Conservation (phyloP, 2,888 invertebrate genomes). For the Clepsis dumicolana region DNA sequence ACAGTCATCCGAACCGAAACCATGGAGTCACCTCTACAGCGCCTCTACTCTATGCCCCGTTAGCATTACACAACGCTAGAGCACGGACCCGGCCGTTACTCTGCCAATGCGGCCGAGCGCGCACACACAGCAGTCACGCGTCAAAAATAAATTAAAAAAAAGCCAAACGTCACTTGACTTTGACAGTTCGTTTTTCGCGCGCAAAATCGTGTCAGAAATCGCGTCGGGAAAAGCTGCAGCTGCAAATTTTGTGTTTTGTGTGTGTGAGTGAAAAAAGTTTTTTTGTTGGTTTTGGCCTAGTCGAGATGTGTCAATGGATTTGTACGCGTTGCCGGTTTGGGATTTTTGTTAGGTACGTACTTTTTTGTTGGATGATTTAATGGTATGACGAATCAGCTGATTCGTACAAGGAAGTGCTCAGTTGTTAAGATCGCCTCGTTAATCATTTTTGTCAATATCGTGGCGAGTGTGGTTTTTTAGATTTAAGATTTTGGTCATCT, state of each 20-base stretch:
- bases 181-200: conserved; percentile 43
- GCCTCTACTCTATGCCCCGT: conserved; percentile 80
- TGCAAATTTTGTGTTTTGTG: conserved; percentile 44
- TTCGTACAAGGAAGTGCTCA: conserved; percentile 45
- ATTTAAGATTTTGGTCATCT: not conserved
- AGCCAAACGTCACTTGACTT: conserved; percentile 51
- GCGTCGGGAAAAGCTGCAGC: conserved; percentile 8
- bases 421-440: conserved; percentile 28
- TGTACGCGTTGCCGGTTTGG: conserved; percentile 63
- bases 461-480: conserved; percentile 1
- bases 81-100: conserved; percentile 67
- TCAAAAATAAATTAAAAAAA: conserved; percentile 56
- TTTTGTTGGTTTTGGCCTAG: conserved; percentile 45
- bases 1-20: conserved; percentile 44
- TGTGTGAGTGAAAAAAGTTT: conserved; percentile 48
- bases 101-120: conserved; percentile 69
- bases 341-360: conserved; percentile 71
- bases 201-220: conserved; percentile 32
- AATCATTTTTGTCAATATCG: conserved; percentile 39
- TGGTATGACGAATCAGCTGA: conserved; percentile 58
- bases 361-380: conserved; percentile 48
- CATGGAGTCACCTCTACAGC: conserved; percentile 64
- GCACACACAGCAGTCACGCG: conserved; percentile 58
- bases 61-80: conserved; percentile 79
- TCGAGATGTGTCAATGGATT: conserved; percentile 80